These are phyloP conservation scores for Apis dorsata DNA, from an alignment of 1,140 invertebrate species.

Conservation along the genomic window DNA sequence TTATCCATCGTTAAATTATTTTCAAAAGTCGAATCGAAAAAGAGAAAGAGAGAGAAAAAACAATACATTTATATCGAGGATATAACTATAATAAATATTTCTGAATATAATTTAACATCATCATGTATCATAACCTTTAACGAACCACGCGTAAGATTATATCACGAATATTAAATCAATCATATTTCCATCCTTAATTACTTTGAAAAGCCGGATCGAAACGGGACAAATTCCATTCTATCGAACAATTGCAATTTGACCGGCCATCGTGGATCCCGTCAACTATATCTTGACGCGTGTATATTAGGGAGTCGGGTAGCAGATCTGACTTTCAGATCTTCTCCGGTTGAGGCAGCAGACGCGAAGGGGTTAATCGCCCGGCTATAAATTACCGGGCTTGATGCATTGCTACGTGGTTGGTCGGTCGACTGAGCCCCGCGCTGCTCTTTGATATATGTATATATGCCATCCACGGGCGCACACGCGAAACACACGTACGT, in stretches of 20 bases:
- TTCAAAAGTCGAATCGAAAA: too few species aligned
- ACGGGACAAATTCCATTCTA: too few species aligned
- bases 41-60: too few species aligned
- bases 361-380: slow-evolving; percentile 72
- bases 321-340: slow-evolving; percentile 76
- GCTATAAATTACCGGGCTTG: slow-evolving; percentile 76
- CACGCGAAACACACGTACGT: slow-evolving; percentile 40
- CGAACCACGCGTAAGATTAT: too few species aligned
- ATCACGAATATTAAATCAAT: too few species aligned
- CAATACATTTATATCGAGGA: too few species aligned
- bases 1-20: too few species aligned
- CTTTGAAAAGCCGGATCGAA: too few species aligned
- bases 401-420: slow-evolving; percentile 73
- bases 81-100: too few species aligned
- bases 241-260: not conserved
- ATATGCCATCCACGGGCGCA: slow-evolving; percentile 48
- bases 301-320: slow-evolving; percentile 39
- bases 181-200: too few species aligned
- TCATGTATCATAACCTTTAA: too few species aligned
- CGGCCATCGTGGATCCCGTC: slow-evolving; percentile 1
- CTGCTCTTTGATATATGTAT: slow-evolving; percentile 62
- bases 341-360: slow-evolving; percentile 45
- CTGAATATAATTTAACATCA: too few species aligned
- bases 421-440: slow-evolving; percentile 69
- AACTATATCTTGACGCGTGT: slow-evolving; percentile 34